Base-by-base conservation (phyloP, 2,888 invertebrate genomes). In the Ophion obscuratus region DNA sequence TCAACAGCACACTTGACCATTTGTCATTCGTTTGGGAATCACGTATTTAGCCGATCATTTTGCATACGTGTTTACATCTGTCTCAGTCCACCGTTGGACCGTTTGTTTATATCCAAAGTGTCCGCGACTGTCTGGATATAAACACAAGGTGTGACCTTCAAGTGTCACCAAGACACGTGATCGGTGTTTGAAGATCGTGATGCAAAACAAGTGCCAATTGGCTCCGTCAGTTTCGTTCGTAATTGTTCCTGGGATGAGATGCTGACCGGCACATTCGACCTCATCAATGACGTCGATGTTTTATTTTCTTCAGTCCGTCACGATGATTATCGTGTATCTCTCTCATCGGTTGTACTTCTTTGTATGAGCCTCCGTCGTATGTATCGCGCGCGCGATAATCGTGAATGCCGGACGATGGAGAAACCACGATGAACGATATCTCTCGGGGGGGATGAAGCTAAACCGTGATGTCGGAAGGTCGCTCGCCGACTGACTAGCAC, bases 401-500 rank as follows among this genome's bases (percentile, higher is more conserved):
- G 89, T 87, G 87, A 83, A 81, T 85, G 88, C 87, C 88, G 89
- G 90, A 89, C 88, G 87, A 89, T 88, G 88, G 9, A 87, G 88
- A 89, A 89, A 89, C 89, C 88, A 89, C 91, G 90, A 90, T 91
- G 91, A 90, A 90, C 90, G 91, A 91, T 89, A 91, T 90, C 90
- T 90, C 90, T 10, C 11, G 9, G 89, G 89, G 91, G 91, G 92
- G 91, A 87, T 88, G 83, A 92, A 91, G 92, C 92, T 92, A 94
- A 93, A 93, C 94, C 94, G 94, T 93, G 91, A 93, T 92, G 93
- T 93, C 93, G 94, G 92, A 94, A 94, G 94, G 94, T 94, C 94
- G 94, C 94, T 94, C 94, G 93, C 93, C 94, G 93, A 94, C 94
- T 94, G 94, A 94, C 94, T 94, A 93, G 92, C 89, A 94, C 93